Base-by-base conservation (phyloP, 37 sponge, comb jelly and placozoan species). In the Chondrosia reniformis region DNA sequence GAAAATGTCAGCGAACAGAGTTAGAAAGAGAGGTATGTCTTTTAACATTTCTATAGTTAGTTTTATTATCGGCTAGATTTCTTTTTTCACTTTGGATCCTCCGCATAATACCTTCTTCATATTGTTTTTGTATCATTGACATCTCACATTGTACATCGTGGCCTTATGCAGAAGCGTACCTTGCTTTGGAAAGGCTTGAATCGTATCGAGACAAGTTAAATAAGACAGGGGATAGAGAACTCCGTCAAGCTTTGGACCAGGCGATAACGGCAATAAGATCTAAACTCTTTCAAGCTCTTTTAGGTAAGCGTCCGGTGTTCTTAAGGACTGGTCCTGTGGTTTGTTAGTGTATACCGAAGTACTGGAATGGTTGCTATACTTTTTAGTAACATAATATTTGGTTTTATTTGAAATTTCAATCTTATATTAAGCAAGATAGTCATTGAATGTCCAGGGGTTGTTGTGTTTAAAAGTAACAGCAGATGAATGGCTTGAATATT, bases 201-300 rank as follows among this genome's bases (percentile, higher is more conserved):
- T 81, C 82, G 66, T 96, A 96, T 82, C 62, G 84, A 44, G 63
- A 78, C 39, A 76, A 79, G 4, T 77, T 94, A 67, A 72, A 46
- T 8, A 15, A 36, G 12, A 55, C 87, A 19, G 93, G 87, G 8
- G 82, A 87, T 73, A 72, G 80, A 56, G 84, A 85, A 19, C 85
- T 98, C 0, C 80, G 84, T 22, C 86, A 89, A 19, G 88, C 95
- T 7, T 81, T 98, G 64, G 80, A 86, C 8, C 87, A 85, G 64
- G 93, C 97, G 27, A 98, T 98, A 19, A 74, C 88, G 13, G 92
- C 96, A 46, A 95, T 95, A 55, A 69, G 96, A 36, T 87, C 93
- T 1, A 83, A 87, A 44, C 87, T 98, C 25, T 98, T 98, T 72
- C 91, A 92, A 54, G 99, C 99, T 25, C 86, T 98, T n/a, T 79